phyloP scores from a whole-genome alignment of 2,888 invertebrate genomes.

The Phyllotreta striolata region DNA sequence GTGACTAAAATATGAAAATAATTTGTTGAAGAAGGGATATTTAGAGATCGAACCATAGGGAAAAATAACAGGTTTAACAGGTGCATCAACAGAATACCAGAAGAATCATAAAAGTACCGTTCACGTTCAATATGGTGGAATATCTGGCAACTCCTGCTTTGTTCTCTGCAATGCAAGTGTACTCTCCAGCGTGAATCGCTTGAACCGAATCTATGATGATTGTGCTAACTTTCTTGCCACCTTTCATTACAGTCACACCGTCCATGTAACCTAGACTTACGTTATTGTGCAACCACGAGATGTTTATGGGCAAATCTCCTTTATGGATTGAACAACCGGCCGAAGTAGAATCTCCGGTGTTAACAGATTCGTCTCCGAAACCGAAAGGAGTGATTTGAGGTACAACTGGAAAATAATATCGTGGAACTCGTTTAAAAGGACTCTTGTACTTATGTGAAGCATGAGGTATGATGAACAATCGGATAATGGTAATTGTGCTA shows the following conservation, averaged over 20 bases:
- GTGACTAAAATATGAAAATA: conserved; percentile 47
- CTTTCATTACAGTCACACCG: conserved; percentile 59
- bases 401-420: conserved; percentile 48
- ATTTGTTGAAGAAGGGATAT: conserved; percentile 10
- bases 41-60: conserved; percentile 8
- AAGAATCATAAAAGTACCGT: conserved; percentile 65
- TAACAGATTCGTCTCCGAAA: conserved; percentile 66
- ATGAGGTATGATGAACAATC: background rate
- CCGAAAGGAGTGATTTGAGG: conserved; percentile 68
- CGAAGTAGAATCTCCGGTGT: conserved; percentile 76
- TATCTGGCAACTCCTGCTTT: conserved; percentile 71
- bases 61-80: conserved; percentile 5
- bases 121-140: conserved; percentile 70
- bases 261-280: conserved; percentile 56
- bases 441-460: background rate
- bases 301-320: conserved; percentile 74
- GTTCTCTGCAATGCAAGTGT: conserved; percentile 74
- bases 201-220: conserved; percentile 70
- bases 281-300: conserved; percentile 70
- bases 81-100: conserved; percentile 14
- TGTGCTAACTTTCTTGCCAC: conserved; percentile 67
- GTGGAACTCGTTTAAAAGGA: conserved; percentile 1
- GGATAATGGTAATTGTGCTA: background rate
- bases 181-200: conserved; percentile 74
- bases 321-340: conserved; percentile 74